Conservation (phyloP, 2,113 vertebrate genomes). For the Desmodus rotundus region DNA sequence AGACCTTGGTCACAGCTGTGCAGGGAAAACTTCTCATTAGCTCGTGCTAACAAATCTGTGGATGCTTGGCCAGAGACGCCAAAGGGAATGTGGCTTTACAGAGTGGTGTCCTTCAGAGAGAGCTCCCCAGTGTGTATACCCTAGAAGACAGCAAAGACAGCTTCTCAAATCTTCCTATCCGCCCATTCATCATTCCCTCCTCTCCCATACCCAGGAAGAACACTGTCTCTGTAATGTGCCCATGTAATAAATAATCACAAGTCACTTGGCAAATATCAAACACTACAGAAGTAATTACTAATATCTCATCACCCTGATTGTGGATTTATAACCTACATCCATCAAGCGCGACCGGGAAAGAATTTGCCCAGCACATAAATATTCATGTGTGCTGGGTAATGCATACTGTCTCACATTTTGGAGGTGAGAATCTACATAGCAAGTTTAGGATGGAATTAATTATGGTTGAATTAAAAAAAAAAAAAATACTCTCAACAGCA, state of each 20-base stretch:
- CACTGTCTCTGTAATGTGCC: neutral
- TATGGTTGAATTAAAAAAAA: neutral
- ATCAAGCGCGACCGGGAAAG: neutral
- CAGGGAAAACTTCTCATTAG: neutral
- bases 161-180: neutral
- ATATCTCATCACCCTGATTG: neutral
- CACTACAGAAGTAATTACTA: slow-evolving; percentile 3
- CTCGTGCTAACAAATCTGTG: neutral
- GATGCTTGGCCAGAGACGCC: neutral
- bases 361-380: neutral
- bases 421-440: neutral
- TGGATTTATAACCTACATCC: slow-evolving; percentile 7
- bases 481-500: neutral
- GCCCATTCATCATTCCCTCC: neutral
- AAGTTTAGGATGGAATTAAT: slow-evolving; percentile 42
- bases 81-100: too few species aligned
- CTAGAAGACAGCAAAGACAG: neutral
- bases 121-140: fast-evolving
- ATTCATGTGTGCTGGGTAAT: neutral
- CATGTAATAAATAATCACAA: slow-evolving; percentile 5
- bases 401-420: neutral
- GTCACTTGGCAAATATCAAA: neutral
- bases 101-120: neutral
- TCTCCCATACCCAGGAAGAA: neutral
- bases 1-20: neutral